A percentile compares a stretch with the other conserved stretches of the same genome.
Conservation (phyloP, 2,113 vertebrate genomes). For the Hystrix cristata region DNA sequence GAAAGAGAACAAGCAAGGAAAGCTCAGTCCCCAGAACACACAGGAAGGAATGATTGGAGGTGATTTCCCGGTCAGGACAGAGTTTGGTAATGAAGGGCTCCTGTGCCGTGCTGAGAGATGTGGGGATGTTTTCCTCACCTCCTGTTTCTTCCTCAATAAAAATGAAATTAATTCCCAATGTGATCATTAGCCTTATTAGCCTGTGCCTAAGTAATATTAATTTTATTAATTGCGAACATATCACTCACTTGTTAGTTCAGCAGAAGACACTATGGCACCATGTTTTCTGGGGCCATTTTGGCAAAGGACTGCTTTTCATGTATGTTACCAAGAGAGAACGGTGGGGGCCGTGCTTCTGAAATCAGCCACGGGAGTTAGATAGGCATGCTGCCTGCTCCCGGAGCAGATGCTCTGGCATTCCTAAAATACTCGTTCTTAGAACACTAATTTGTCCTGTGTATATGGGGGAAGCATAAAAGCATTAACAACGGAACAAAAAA, state of each 20-base stretch:
- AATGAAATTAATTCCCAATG: not conserved
- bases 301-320: not conserved
- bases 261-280: not conserved
- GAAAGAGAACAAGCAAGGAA: too few species aligned
- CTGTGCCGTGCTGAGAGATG: not conserved
- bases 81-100: not conserved
- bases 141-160: not conserved
- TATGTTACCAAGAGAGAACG: not conserved
- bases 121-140: not conserved
- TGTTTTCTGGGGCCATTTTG: not conserved
- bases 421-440: not conserved
- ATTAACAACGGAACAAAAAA: too few species aligned
- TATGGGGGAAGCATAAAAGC: not conserved
- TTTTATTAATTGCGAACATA: not conserved
- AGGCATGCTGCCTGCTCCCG: not conserved
- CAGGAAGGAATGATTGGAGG: not conserved
- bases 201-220: not conserved
- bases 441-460: not conserved
- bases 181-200: not conserved
- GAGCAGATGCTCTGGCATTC: not conserved
- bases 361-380: not conserved
- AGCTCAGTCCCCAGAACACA: rapidly evolving
- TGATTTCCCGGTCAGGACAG: not conserved
- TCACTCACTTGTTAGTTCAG: not conserved
- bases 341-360: not conserved